Conservation (phyloP, 2,113 vertebrate genomes). For the Sclerurus mexicanus region DNA sequence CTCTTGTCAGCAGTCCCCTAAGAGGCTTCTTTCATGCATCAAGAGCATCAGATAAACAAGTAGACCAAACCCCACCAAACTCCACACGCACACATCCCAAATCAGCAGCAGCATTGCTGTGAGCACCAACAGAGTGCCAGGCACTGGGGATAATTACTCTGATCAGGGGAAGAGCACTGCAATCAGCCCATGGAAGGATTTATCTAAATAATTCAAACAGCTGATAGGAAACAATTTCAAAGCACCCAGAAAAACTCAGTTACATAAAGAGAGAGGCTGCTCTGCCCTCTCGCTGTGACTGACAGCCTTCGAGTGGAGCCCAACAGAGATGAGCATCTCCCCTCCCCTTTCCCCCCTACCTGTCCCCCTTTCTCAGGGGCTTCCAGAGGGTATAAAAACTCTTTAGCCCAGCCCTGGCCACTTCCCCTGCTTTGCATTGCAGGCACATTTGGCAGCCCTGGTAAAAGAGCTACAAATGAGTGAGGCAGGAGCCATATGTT, state of each 20-base stretch:
- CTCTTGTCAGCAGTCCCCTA: background rate
- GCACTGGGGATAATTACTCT: slow-evolving; percentile 36
- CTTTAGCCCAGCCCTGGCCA: background rate
- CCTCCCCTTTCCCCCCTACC: background rate
- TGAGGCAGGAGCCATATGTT: slow-evolving; percentile 29
- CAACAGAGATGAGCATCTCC: background rate
- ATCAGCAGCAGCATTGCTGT: background rate
- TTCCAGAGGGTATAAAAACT: background rate
- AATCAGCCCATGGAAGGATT: slow-evolving; percentile 22
- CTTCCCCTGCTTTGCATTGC: background rate
- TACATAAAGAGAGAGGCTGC: background rate
- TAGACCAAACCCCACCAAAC: background rate
- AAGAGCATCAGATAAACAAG: background rate
- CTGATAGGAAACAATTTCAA: slow-evolving; percentile 42
- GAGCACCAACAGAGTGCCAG: background rate
- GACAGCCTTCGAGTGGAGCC: background rate
- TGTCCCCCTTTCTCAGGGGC: fast-evolving
- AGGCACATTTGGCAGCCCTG: background rate
- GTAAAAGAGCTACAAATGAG: slow-evolving; percentile 9
- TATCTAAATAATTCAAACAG: slow-evolving; percentile 51
- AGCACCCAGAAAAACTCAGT: background rate
- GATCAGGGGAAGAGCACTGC: background rate
- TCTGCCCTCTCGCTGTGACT: background rate
- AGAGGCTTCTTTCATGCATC: background rate
- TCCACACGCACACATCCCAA: background rate